phyloP scores from a whole-genome alignment of 1,140 invertebrate genomes.

The Drosophila pectinifera region DNA sequence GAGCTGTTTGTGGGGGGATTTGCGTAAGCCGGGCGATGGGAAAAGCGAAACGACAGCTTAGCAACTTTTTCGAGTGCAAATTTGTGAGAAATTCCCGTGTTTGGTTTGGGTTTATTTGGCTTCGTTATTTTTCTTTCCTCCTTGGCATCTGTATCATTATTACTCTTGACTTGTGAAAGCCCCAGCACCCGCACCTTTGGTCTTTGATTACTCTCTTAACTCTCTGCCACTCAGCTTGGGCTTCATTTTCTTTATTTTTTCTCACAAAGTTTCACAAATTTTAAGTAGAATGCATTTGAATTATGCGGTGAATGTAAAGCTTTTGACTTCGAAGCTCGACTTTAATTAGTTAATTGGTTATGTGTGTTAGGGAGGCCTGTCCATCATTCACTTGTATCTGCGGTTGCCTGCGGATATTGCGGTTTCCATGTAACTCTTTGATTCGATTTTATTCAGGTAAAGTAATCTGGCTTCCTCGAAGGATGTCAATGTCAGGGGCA shows the following conservation, averaged over 20 bases:
- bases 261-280: neutral
- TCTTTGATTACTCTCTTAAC: constrained; percentile 1
- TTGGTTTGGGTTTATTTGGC: constrained; percentile 7
- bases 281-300: constrained; percentile 3
- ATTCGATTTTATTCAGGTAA: constrained; percentile 1
- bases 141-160: constrained; percentile 52
- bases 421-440: constrained; percentile 25
- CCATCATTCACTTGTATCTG: constrained; percentile 15
- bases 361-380: constrained; percentile 1
- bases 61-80: constrained; percentile 62
- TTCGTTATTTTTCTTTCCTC: constrained; percentile 36
- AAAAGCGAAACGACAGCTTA: constrained; percentile 48
- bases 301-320: constrained; percentile 3
- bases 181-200: neutral
- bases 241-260: neutral
- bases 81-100: constrained; percentile 42
- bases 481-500: constrained; percentile 40
- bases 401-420: constrained; percentile 19
- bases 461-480: neutral
- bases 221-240: neutral
- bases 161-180: constrained; percentile 41
- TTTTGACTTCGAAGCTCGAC: neutral
- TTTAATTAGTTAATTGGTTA: constrained; percentile 47
- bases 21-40: constrained; percentile 32
- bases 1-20: constrained; percentile 52